Evolutionary conservation across 2,888 invertebrate genomes (phyloP), one percentile per base, ranked within the genome.

Genomic region (Epiblema foenella): DNA sequence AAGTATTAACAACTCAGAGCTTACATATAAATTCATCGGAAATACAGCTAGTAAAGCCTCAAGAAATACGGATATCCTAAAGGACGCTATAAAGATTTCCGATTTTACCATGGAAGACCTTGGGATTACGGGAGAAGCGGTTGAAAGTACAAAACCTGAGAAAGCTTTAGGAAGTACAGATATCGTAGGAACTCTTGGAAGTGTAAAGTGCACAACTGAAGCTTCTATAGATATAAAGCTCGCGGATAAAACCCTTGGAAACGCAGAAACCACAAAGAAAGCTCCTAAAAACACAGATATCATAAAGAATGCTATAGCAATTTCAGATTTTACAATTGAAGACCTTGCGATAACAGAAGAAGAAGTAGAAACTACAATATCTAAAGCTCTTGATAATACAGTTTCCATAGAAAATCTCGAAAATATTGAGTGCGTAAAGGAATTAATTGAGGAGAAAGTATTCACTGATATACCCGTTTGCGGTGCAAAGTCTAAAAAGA

Each of bases 311-410:
- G 60, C 60, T 4, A 60, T 60, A 46, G 60, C 46, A 4, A 60
- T 60, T 29, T 60, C 60, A 60, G 46, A 46, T 46, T 60, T 60
- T 60, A 60, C 59, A 4, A 24, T 46, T n/a, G 60, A 60, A 60
- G 46, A 60, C 17, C 11, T 60, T 7, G 46, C 24, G 9, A 46
- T 46, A 46, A 46, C 46, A 7, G 46, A 46, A 8, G n/a, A 5
- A 42, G 42, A 4, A n/a, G 8, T 8, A 8, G 46, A n/a, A 46
- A 59, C 2, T 59, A n/a, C 58, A 20, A 39, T 42, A 24, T n/a
- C 42, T 9, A 59, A 39, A 10, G 24, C 42, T 18, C n/a, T 59
- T 9, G n/a, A 20, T 24, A 60, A 3, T 24, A n/a, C 24, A 42
- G n/a, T n/a, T n/a, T n/a, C n/a, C 4, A 46, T 8, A 46, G n/a